Evolutionary conservation across 2,888 invertebrate species (phyloP), one percentile per base, ranked within the genome.

Genomic region (Dryobotodes eremita): DNA sequence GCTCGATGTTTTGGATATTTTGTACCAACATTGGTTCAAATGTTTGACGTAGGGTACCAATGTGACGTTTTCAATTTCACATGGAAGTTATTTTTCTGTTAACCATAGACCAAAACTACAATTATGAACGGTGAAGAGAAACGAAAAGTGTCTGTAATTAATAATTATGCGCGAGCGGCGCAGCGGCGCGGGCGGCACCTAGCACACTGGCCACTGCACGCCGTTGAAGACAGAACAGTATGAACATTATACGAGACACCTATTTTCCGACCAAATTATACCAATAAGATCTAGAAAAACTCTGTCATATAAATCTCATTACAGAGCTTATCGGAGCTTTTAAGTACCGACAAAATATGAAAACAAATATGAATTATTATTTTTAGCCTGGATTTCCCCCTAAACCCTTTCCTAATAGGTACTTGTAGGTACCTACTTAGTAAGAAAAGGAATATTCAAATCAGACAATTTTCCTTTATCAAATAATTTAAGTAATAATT

Each of bases 1-100:
- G 66, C 36, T 80, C 7, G 57, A 31, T 36, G 50, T 36, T 68
- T 42, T 11, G 26, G 64, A 84, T 46, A 62, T 78, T 20, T 59
- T 48, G 11, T 57, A 46, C 20, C 46, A 65, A 77, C 57, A 77
- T 66, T 77, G 23, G 23, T 36, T 59, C 36, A 46, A 65, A 50
- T 46, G 26, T 65, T 78, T 17, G 7, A 15, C 2, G 23, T 31
- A 10, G 3, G 10, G 1, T 36, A 11, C 20, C 36, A 31, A 26
- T 79, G 48, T 26, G 17, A 50, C 11, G 23, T 59, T 50, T 59
- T 57, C 0, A 36, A 31, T 62, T 46, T 26, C 31, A 23, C 26
- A 42, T 4, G 5, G 13, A 50, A 50, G 15, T 42, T n/a, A 20
- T 71, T 36, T 26, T 3, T 36, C 20, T 15, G 6, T 36, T 17